phyloP scores from a whole-genome alignment of 2,113 vertebrate species.

The Urocolius indicus region DNA sequence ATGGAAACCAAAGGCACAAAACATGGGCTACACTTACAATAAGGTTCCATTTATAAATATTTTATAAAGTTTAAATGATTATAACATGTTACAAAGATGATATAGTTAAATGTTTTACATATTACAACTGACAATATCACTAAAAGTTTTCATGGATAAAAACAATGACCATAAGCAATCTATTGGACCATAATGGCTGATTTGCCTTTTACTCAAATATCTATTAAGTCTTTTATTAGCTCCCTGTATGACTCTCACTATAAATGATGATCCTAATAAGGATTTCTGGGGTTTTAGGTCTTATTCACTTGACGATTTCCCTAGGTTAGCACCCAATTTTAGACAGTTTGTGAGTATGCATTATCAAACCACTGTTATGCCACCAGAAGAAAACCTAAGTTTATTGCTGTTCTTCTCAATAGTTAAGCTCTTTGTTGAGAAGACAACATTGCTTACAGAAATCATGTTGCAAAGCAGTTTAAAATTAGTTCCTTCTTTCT shows the following conservation, averaged over 20 bases:
- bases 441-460: not conserved
- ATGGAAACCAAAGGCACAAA: not conserved
- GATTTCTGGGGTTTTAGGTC: not conserved
- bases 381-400: not conserved
- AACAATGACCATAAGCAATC: not conserved
- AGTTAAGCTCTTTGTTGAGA: not conserved
- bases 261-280: not conserved
- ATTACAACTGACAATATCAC: not conserved
- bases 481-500: slow-evolving; percentile 23
- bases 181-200: not conserved
- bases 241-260: not conserved
- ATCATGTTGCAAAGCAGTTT: not conserved
- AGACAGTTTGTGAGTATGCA: not conserved
- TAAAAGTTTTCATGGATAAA: not conserved
- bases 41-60: not conserved
- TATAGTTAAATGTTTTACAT: not conserved
- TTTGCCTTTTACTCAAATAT: not conserved
- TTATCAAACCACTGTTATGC: not conserved
- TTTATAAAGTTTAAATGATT: slow-evolving; percentile 24
- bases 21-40: not conserved
- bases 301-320: not conserved
- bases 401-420: not conserved
- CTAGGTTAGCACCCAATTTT: not conserved
- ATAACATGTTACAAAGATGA: not conserved
- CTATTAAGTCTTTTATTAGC: not conserved